Evolutionary conservation across 2,113 vertebrate species (phyloP), one percentile per base, ranked within the genome.

Genomic region (Reinhardtius hippoglossoides): DNA sequence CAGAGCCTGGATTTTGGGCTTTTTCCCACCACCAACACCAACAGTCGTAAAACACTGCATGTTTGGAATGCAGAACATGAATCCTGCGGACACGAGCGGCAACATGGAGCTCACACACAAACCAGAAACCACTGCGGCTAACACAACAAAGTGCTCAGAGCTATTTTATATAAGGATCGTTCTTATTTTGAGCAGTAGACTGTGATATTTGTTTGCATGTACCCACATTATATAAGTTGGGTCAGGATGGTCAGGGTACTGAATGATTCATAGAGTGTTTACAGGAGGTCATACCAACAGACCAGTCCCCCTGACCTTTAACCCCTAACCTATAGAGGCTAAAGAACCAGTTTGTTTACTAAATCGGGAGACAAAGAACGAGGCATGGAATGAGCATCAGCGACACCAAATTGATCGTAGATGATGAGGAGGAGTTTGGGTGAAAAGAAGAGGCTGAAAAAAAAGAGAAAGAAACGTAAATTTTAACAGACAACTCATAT

Each of bases 21-120:
- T 88, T 87, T 75, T 82, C 87, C 70, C 84, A 82, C 81, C 68
- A 52, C 84, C 55, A 81, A 89, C 88, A 90, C 75, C 89, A 84
- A 52, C 73, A 64, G 75, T 82, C 77, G 78, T 89, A 87, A 92
- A 90, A 88, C 44, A 26, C 80, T 86, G 59, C 64, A 63, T 88
- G 87, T 88, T 91, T 88, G 88, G 92, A 91, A 92, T 83, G 80
- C 72, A 86, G 84, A 83, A 85, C 88, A 91, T 75, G 67, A 64
- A 83, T 85, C 52, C 62, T 78, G 78, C 26, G 59, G 69, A 84
- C 58, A 44, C 74, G 52, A 76, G 64, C 80, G 67, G 81, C 77
- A 79, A 84, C 77, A 71, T 62, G 72, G 14, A 67, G 67, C 83
- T 86, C 76, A 70, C 72, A 85, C 81, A 76, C 71, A 74, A 71